A percentile compares a stretch with the other conserved stretches of the same genome.
Evolutionary conservation across 2,888 invertebrate genomes (phyloP).

Genomic region (Malthinus flaveolus): DNA sequence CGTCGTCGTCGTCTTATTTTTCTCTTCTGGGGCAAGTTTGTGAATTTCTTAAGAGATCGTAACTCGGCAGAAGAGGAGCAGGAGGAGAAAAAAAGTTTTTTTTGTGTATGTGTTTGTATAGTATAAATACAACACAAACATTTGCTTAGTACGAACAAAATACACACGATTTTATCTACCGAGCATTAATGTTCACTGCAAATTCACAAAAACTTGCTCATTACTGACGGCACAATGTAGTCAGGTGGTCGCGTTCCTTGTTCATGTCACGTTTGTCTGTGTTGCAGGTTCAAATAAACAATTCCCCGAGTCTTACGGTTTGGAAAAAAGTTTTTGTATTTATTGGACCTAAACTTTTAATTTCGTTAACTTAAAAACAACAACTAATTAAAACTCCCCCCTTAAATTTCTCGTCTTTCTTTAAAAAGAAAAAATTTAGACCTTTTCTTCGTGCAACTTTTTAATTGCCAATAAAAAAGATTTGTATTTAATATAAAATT

Average conservation of each 20-base stretch:
- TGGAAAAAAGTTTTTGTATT: conserved; percentile 14
- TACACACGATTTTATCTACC: conserved; percentile 37
- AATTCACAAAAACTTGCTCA: conserved; percentile 41
- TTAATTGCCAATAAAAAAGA: background rate
- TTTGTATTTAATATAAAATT: background rate
- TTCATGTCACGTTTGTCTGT: conserved; percentile 35
- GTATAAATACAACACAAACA: background rate
- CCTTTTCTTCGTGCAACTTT: background rate
- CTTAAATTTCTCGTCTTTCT: background rate
- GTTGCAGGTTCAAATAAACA: conserved; percentile 29
- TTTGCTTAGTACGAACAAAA: conserved; percentile 27
- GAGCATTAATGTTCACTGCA: conserved; percentile 39
- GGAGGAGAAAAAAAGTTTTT: conserved; percentile 18
- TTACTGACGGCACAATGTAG: conserved; percentile 41
- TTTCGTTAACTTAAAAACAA: background rate
- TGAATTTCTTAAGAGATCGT: conserved; percentile 9
- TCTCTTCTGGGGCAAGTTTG: background rate
- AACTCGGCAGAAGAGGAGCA: background rate
- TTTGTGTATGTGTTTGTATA: background rate
- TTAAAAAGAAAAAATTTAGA: background rate
- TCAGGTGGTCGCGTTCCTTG: conserved; percentile 37
- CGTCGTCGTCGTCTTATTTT: no score
- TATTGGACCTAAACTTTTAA: conserved; percentile 15
- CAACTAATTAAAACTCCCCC: background rate
- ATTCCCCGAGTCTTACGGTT: conserved; percentile 17